A percentile compares a stretch with the other conserved stretches of the same genome.
These are phyloP conservation scores for Teleogryllus oceanicus DNA, from an alignment of 2,888 invertebrate genomes.

Conservation along the genomic window DNA sequence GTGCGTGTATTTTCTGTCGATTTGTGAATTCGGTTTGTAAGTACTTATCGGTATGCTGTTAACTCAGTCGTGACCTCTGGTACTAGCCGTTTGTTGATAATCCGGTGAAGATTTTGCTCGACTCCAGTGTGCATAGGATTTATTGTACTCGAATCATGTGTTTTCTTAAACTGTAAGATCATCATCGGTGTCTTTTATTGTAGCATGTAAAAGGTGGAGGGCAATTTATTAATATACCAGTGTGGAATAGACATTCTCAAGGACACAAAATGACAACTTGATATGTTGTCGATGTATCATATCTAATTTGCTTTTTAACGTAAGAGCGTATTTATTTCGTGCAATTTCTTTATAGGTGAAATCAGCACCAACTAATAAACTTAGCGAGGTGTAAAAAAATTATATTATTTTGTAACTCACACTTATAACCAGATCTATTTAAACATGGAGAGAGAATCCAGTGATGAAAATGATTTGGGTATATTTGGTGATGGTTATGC, in stretches of 20 bases:
- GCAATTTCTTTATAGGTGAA: conserved; percentile 29
- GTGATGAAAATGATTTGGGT: conserved; percentile 33
- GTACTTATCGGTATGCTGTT: background rate
- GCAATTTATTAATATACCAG: background rate
- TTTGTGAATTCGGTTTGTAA: conserved; percentile 23
- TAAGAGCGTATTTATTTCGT: background rate
- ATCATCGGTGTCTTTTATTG: too few relatives aligned
- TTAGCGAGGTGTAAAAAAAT: conserved; percentile 18
- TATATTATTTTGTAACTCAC: background rate
- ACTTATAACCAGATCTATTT: background rate
- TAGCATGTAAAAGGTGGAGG: background rate
- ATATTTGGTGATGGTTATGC: conserved; percentile 48
- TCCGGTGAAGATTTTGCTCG: background rate
- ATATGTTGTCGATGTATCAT: conserved; percentile 2
- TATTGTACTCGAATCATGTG: background rate
- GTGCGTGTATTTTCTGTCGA: conserved; percentile 27
- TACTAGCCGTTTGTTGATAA: conserved; percentile 20
- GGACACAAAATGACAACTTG: conserved; percentile 31
- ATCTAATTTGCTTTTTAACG: conserved; percentile 22
- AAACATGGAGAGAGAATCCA: conserved; percentile 30
- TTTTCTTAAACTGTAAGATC: background rate
- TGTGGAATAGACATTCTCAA: conserved; percentile 25
- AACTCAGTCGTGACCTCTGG: conserved; percentile 18
- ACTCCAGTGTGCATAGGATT: background rate
- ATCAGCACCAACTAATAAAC: conserved; percentile 28